phyloP scores from a whole-genome alignment of 2,797 vertebrate genomes.

The Acestrorhynchus altus region DNA sequence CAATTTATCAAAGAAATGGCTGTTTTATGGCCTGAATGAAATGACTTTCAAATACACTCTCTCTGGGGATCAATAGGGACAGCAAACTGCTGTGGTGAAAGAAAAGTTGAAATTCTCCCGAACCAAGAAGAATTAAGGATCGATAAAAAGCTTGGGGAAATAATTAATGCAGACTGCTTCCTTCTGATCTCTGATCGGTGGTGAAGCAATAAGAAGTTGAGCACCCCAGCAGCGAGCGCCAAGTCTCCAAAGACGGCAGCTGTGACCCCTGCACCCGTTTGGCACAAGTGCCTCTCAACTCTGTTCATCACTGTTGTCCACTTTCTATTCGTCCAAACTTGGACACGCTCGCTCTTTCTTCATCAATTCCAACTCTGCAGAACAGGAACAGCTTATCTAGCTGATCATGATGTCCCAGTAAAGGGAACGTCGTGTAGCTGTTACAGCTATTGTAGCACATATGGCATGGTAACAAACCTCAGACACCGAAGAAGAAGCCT shows the following conservation, averaged over 20 bases:
- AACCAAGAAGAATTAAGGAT: constrained; percentile 55
- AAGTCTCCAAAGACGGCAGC: neutral
- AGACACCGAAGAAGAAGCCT: constrained; percentile 27
- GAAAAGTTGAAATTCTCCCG: constrained; percentile 60
- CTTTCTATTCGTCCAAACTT: neutral
- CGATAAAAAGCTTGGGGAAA: constrained; percentile 59
- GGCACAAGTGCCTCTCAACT: constrained; percentile 15
- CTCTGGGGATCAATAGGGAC: constrained; percentile 61
- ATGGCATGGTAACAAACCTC: constrained; percentile 13
- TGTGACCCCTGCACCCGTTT: constrained; percentile 9
- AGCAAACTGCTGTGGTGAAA: constrained; percentile 56
- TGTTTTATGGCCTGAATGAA: constrained; percentile 61
- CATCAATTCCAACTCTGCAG: constrained; percentile 14
- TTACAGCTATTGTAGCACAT: constrained; percentile 30
- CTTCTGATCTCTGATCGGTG: constrained; percentile 35
- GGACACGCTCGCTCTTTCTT: neutral
- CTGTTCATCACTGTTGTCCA: constrained; percentile 11
- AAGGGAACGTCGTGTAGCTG: constrained; percentile 29
- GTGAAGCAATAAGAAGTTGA: constrained; percentile 2
- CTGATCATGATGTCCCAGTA: constrained; percentile 29
- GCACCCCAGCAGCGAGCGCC: constrained; percentile 1
- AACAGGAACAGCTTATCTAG: constrained; percentile 25
- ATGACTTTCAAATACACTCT: constrained; percentile 62
- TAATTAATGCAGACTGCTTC: constrained; percentile 58
- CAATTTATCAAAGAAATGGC: constrained; percentile 64